These are phyloP conservation scores for Charadrius vociferus DNA, from an alignment of 2,113 vertebrate species.

Conservation along the genomic window DNA sequence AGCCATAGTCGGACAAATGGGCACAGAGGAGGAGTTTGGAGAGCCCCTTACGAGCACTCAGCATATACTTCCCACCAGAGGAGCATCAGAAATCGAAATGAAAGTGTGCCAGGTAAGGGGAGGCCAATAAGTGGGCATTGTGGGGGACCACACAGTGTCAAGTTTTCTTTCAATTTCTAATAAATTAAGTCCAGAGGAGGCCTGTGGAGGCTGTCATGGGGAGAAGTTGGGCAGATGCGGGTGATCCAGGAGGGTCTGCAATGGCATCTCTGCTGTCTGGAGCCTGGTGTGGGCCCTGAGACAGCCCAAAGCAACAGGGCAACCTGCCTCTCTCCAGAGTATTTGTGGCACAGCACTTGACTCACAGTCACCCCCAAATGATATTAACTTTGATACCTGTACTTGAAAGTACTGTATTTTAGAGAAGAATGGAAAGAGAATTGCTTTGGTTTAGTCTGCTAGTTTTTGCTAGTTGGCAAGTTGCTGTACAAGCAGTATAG, in stretches of 20 bases:
- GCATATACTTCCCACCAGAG: constrained; percentile 63
- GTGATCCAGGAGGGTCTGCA: fast-evolving
- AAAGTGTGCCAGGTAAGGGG: constrained; percentile 74
- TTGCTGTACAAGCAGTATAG: background rate
- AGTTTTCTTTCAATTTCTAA: background rate
- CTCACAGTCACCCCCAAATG: background rate
- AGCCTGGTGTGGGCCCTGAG: background rate
- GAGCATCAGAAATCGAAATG: constrained; percentile 76
- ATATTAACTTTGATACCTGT: background rate
- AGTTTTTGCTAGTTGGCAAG: background rate
- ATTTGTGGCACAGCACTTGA: background rate
- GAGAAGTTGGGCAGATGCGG: background rate
- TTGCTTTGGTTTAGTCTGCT: background rate
- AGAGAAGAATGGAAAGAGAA: background rate
- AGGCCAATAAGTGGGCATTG: background rate
- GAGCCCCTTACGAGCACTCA: constrained; percentile 50
- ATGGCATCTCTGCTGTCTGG: background rate
- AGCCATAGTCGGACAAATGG: constrained; percentile 62
- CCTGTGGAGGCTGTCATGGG: background rate
- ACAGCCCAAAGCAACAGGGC: background rate
- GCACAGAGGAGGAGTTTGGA: constrained; percentile 72
- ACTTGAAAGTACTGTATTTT: background rate
- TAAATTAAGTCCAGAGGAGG: background rate
- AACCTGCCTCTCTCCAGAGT: background rate
- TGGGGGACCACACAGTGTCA: fast-evolving